Evolutionary conservation across 1,140 invertebrate species (phyloP).

Genomic region (Catajapyx aquilonaris): DNA sequence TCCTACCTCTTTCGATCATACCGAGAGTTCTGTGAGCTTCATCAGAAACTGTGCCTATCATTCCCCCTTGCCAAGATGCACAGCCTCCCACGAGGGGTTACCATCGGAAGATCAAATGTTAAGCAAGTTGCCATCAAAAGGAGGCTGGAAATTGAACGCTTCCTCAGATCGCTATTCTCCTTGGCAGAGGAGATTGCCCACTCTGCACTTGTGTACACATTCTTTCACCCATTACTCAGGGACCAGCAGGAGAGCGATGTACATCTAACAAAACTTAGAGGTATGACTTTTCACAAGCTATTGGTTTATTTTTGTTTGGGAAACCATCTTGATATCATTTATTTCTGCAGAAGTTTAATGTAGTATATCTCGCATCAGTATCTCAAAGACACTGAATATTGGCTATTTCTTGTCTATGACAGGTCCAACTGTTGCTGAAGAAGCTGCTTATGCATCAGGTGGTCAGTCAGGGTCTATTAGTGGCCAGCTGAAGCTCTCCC

Average conservation of each 20-base stretch:
- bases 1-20: slow-evolving; percentile 79
- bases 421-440: not conserved
- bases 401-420: not conserved
- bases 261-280: slow-evolving; percentile 25
- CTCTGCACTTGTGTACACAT: slow-evolving; percentile 91
- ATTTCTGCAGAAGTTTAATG: not conserved
- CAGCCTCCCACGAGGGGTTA: slow-evolving; percentile 50
- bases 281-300: slow-evolving; percentile 5
- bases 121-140: slow-evolving; percentile 83
- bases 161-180: slow-evolving; percentile 63
- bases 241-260: slow-evolving; percentile 67
- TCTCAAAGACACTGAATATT: slow-evolving; percentile 4
- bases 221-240: slow-evolving; percentile 84
- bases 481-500: slow-evolving; percentile 58
- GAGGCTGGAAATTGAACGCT: slow-evolving; percentile 62
- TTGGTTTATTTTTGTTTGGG: slow-evolving; percentile 8
- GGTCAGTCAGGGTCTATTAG: slow-evolving; percentile 12
- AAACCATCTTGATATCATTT: slow-evolving; percentile 6
- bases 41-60: slow-evolving; percentile 78
- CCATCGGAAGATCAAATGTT: slow-evolving; percentile 78
- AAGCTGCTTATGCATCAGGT: not conserved
- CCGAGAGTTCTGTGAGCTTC: slow-evolving; percentile 89
- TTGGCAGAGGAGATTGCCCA: slow-evolving; percentile 84
- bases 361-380: not conserved
- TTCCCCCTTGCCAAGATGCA: slow-evolving; percentile 75